Conservation (phyloP, 1,140 invertebrate genomes). For the Xylocopa sonorina region DNA sequence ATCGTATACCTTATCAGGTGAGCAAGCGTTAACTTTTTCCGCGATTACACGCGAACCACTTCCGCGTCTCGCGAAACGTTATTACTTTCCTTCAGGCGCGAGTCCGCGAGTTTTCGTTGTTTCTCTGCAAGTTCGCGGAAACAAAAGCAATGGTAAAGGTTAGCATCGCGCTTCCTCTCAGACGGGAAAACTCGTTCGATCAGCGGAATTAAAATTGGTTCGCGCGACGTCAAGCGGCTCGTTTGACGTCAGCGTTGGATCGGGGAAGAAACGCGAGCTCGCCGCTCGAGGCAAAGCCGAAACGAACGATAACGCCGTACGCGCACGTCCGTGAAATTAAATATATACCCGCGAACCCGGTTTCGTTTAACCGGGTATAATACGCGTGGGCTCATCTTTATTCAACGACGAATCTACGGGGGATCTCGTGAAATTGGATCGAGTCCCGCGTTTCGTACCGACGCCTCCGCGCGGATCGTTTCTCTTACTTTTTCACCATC, state of each 20-base stretch:
- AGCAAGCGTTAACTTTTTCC: not conserved
- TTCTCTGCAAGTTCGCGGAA: not conserved
- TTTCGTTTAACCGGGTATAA: not conserved
- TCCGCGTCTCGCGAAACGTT: not conserved
- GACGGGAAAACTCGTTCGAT: not conserved
- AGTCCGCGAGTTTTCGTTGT: too few species aligned
- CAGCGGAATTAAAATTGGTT: constrained; percentile 5
- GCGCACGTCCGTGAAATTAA: constrained; percentile 18
- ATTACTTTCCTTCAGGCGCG: not conserved
- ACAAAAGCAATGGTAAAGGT: constrained; percentile 1
- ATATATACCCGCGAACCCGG: not conserved
- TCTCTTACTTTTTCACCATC: constrained; percentile 14
- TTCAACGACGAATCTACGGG: constrained; percentile 45
- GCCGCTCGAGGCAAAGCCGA: not conserved
- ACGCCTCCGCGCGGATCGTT: constrained; percentile 24
- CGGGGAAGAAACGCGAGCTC: not conserved
- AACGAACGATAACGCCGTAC: not conserved
- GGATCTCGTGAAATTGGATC: constrained; percentile 52
- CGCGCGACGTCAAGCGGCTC: not conserved
- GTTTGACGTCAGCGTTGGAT: not conserved
- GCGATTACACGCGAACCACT: not conserved
- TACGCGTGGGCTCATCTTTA: constrained; percentile 58
- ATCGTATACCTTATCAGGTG: constrained; percentile 95
- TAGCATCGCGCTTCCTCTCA: not conserved
- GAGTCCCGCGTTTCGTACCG: constrained; percentile 34